Evolutionary conservation across 2,888 invertebrate genomes (phyloP).

Genomic region (Archips xylosteana): DNA sequence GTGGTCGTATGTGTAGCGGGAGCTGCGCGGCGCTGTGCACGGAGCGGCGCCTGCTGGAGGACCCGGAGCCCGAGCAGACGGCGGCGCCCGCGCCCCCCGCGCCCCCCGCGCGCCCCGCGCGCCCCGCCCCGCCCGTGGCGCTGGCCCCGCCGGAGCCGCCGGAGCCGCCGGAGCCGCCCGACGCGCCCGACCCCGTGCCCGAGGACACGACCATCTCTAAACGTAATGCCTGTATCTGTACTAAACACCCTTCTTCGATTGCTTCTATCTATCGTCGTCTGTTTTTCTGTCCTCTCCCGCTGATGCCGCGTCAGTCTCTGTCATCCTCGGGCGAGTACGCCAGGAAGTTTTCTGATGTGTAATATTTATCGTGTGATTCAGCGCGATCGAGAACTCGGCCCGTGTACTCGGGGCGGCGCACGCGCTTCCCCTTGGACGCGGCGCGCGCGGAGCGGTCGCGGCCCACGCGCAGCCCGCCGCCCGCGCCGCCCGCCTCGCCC

Average conservation of each 20-base stretch:
- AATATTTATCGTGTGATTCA: background rate
- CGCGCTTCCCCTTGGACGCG: background rate
- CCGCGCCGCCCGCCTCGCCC: slow-evolving; percentile 17
- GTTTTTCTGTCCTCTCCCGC: too few species aligned
- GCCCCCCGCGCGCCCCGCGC: background rate
- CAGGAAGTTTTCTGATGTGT: too few species aligned
- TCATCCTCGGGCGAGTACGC: too few species aligned
- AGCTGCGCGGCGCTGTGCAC: slow-evolving; percentile 62
- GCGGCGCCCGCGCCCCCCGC: background rate
- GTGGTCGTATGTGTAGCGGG: too few species aligned
- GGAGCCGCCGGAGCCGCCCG: slow-evolving; percentile 28
- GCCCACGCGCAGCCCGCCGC: slow-evolving; percentile 7
- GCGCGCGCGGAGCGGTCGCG: background rate
- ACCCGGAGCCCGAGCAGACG: slow-evolving; percentile 23
- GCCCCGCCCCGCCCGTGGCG: background rate
- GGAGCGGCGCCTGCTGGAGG: slow-evolving; percentile 58
- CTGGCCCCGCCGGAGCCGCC: background rate
- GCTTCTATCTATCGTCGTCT: too few species aligned
- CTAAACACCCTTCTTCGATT: too few species aligned
- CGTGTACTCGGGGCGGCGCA: background rate
- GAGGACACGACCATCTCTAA: slow-evolving; percentile 6
- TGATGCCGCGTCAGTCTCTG: too few species aligned
- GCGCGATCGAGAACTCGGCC: background rate
- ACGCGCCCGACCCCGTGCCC: slow-evolving; percentile 21
- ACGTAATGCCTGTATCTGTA: background rate